Conservation (phyloP, 2,797 vertebrate genomes). For the Crax fasciolata region DNA sequence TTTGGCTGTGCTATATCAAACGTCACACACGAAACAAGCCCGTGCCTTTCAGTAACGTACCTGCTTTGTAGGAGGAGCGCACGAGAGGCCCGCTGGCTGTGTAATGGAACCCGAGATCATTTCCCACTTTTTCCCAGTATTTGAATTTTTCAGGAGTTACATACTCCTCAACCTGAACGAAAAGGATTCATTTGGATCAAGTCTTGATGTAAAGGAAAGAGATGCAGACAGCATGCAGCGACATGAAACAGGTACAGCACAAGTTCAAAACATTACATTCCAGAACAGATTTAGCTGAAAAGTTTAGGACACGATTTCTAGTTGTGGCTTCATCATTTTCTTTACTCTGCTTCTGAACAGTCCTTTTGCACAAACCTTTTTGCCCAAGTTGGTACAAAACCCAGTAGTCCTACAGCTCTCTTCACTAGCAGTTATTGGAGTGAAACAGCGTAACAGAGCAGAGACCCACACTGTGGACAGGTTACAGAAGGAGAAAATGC, state of each 20-base stretch:
- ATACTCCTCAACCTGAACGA: conserved; percentile 93
- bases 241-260: not conserved
- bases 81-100: conserved; percentile 97
- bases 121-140: conserved; percentile 94
- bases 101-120: conserved; percentile 94
- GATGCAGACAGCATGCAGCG: not conserved
- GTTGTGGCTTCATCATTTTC: not conserved
- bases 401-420: not conserved
- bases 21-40: not conserved
- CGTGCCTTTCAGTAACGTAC: conserved; percentile 75
- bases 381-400: not conserved
- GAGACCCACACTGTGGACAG: not conserved
- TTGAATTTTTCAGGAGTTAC: conserved; percentile 95
- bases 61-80: conserved; percentile 99
- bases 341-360: not conserved
- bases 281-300: not conserved
- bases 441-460: not conserved
- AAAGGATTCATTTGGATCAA: conserved; percentile 38
- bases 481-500: not conserved
- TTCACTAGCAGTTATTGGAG: not conserved
- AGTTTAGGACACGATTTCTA: not conserved
- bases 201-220: not conserved
- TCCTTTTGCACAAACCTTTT: not conserved
- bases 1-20: not conserved
- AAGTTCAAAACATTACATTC: not conserved